Base-by-base conservation (phyloP, 2,113 vertebrate species). In the Tinamus guttatus region DNA sequence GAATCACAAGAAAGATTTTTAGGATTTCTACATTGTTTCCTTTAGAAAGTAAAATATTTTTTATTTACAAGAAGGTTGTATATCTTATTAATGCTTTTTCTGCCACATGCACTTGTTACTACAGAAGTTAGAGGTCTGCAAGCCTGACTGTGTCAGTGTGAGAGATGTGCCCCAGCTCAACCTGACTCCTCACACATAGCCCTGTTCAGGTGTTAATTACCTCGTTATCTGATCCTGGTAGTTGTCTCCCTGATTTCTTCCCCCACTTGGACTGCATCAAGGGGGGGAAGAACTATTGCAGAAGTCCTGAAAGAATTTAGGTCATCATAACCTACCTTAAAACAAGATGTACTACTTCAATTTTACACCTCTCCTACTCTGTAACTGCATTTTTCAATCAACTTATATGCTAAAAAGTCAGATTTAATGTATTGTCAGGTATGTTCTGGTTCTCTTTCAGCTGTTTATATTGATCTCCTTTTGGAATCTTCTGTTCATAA, bases 131-230 rank as follows among this genome's bases (percentile, higher is more conserved):
- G 87, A 87, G 86, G n/a, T 81, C 84, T 91, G 76, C 68, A 91
- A 81, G 81, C 41, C 87, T 92, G 30, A 20, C 40, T 85, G 94
- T 84, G 76, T 69, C 88, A 91, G 68, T 70, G 68, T 70, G 92
- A 96, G 32, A 89, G 40, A 41, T 41, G 40, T 41, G 40, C 40
- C 40, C 40, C 40, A 8, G 40, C 40, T 41, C 11, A 11, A 41
- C 40, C 40, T 41, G 40, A 41, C 40, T 41, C 13, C 8, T 41
- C 40, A 41, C 40, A 41, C 40, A 9, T 40, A 40, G 40, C 40
- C 40, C 8, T 41, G 13, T 41, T 41, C 11, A 4, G 8, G 11
- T 41, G 40, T 41, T 41, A 41, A 41, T 4, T 41, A 41, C 13
- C 40, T 12, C 40, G 11, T 41, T 41, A 41, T 41, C 40, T 41